Percentiles rank a stretch among this genome's conserved stretches.
These are phyloP conservation scores for Bujurquina vittata DNA, from an alignment of 2,113 vertebrate genomes.

Conservation along the genomic window DNA sequence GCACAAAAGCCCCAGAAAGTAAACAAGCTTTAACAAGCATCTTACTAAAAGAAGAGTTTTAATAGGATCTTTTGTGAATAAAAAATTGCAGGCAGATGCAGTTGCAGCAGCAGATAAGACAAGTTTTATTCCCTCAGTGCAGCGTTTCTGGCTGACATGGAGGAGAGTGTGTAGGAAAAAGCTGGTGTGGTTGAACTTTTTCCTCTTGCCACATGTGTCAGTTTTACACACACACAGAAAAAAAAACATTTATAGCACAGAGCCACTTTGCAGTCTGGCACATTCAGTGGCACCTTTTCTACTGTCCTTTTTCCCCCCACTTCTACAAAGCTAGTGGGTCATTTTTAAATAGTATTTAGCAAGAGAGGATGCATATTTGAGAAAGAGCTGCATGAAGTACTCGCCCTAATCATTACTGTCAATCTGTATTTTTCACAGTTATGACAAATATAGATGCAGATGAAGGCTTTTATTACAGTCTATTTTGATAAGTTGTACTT, in stretches of 20 bases:
- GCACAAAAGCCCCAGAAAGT: slow-evolving; percentile 47
- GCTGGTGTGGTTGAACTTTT: background rate
- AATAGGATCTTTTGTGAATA: slow-evolving; percentile 35
- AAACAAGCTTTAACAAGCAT: slow-evolving; percentile 65
- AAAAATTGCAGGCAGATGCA: slow-evolving; percentile 50
- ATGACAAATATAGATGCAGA: slow-evolving; percentile 10
- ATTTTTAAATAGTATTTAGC: background rate
- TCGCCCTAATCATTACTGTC: background rate
- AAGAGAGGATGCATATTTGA: background rate
- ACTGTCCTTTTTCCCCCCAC: background rate
- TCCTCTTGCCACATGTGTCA: background rate
- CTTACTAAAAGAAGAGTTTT: slow-evolving; percentile 36
- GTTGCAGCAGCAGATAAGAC: slow-evolving; percentile 48
- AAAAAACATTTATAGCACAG: background rate
- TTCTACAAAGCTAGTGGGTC: background rate
- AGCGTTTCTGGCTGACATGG: slow-evolving; percentile 18
- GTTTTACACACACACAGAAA: background rate
- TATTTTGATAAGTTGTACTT: slow-evolving; percentile 41
- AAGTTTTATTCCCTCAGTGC: background rate
- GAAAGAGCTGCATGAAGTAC: slow-evolving; percentile 3
- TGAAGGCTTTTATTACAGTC: slow-evolving; percentile 31
- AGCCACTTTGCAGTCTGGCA: background rate
- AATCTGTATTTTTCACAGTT: slow-evolving; percentile 22
- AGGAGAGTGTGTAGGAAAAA: background rate
- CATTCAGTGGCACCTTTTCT: background rate